Evolutionary conservation across 2,888 invertebrate genomes (phyloP), one percentile per base, ranked within the genome.

Genomic region (Scrobipalpa atriplicella): DNA sequence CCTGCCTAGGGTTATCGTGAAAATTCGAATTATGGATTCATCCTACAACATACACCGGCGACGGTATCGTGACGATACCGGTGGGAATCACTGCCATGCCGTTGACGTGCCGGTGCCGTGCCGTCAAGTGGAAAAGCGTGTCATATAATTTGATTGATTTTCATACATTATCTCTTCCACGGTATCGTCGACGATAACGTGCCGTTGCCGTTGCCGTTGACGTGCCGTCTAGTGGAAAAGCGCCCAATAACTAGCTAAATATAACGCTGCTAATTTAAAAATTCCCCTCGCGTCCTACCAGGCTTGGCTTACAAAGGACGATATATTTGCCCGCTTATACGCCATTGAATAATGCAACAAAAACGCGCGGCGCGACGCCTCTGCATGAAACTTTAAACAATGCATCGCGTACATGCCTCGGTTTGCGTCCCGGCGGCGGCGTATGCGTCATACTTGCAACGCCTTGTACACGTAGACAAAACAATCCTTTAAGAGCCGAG

Each of bases 271-370:
- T 70, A 76, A 75, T 82, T 81, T 76, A 69, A 75, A 79, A 81
- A 81, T 78, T 77, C 74, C 77, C 66, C 69, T 68, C 73, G 70
- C 75, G 73, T 69, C 72, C 71, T 66, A 64, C 67, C 73, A 72
- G 75, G 72, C 74, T 78, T 78, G 71, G 71, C 74, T 70, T 73
- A 76, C 79, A 78, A 75, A 76, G 78, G 71, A 74, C 75, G 77
- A 79, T 79, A 81, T 82, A 79, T 79, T 79, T 78, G 77, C 51
- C 73, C 81, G 73, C 75, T 77, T 75, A 76, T 64, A 68, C 74
- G 73, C 81, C 82, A 80, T 82, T 85, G 84, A 83, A 83, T 83
- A 81, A 83, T 82, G 82, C 78, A 84, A 81, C 80, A 81, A 81
- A 79, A 79, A 81, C 77, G 71, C 56, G 65, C 75, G 75, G 70